Conservation (phyloP, 2,888 invertebrate genomes). For the Drosophila paranaensis region DNA sequence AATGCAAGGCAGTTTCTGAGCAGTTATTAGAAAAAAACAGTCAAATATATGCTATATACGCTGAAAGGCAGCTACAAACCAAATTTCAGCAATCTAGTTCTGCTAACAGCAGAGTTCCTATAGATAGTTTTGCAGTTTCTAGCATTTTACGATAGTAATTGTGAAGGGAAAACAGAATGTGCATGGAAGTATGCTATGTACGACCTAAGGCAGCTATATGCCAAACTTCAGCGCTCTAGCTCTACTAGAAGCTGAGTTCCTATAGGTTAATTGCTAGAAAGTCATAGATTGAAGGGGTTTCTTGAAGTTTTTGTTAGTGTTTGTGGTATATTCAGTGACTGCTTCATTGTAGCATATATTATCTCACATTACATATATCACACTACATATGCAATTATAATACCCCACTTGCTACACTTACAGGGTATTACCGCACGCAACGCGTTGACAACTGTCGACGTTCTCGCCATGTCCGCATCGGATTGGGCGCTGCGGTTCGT, state of each 20-base stretch:
- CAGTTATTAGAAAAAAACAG: neutral
- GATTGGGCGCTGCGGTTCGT: constrained; percentile 41
- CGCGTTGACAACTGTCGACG: constrained; percentile 46
- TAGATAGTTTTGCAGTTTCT: neutral
- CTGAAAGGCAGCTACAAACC: neutral
- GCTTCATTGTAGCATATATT: no score
- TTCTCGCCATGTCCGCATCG: constrained; percentile 58
- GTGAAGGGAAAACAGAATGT: no score
- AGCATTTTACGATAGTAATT: neutral
- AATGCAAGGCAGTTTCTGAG: neutral
- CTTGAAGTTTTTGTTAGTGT: no score
- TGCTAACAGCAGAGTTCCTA: neutral
- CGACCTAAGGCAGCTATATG: no score
- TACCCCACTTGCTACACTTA: neutral
- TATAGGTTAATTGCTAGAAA: neutral
- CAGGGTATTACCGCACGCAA: constrained; percentile 30
- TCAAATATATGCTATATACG: neutral
- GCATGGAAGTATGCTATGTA: neutral
- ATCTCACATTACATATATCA: neutral
- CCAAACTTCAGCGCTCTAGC: neutral
- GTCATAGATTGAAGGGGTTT: no score
- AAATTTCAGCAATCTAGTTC: neutral
- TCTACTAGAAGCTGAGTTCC: neutral
- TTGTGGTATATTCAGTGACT: no score
- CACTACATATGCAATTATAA: neutral